Base-by-base conservation (phyloP, 2,888 invertebrate genomes). In the Choristoneura rosaceana region DNA sequence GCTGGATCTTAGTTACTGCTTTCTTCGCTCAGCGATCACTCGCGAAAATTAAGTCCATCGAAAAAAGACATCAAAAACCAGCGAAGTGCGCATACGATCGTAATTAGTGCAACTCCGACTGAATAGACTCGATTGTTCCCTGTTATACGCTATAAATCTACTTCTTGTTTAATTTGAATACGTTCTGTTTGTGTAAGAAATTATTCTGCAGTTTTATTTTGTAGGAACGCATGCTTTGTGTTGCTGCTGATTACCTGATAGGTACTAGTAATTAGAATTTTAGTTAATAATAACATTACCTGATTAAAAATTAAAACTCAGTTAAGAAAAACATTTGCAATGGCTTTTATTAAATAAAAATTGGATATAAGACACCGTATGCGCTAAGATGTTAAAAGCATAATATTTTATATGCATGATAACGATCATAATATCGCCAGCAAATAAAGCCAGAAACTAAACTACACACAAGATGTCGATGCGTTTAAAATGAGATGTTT, bases 51-150 rank as follows among this genome's bases (percentile, higher is more conserved):
- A 41, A 62, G 61, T 65, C 68, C 65, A 64, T 61, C 52, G 70
- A 55, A 73, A 65, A 73, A 73, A 75, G 60, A 63, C 74, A 78
- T 77, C n/a, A 80, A 77, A 75, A 69, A 69, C 75, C 71, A 69
- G 58, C 70, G 78, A 77, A 80, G 79, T 52, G 63, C 41, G 41
- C 43, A 43, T 77, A 68, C 74, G 66, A 76, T 78, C 82, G 83
- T 87, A 87, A 88, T 88, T 87, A 87, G 80, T 76, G 77, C 79
- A 75, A 73, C 47, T 74, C 60, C 74, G 70, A 71, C 75, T 60
- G 69, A 74, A 69, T 73, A 64, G 74, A 77, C 74, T 76, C 67
- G 77, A 82, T 81, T 73, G 69, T 74, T 71, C 43, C 3, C 71
- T 63, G 71, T 73, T 66, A 70, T 71, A 67, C 63, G 69, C 34